These are phyloP conservation scores for Sitta carolinensis DNA, from an alignment of 2,797 vertebrate genomes.

Conservation along the genomic window DNA sequence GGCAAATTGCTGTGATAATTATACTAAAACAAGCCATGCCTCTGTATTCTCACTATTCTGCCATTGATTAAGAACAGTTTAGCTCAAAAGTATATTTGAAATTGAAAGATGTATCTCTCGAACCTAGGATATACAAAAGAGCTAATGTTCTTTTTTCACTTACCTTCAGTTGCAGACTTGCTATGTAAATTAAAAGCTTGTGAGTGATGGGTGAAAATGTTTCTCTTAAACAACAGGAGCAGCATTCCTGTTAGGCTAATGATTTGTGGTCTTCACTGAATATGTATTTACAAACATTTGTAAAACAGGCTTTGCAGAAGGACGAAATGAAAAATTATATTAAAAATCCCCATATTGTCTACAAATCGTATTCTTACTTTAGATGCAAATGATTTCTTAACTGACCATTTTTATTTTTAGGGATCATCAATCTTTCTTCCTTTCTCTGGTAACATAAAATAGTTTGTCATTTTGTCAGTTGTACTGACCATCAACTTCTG, in stretches of 20 bases:
- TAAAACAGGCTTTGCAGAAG: not conserved
- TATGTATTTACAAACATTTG: not conserved
- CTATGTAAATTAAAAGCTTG: not conserved
- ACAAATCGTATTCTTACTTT: not conserved
- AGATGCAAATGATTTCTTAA: not conserved
- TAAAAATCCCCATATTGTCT: not conserved
- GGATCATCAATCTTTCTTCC: not conserved
- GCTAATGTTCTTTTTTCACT: not conserved
- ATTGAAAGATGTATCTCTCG: not conserved
- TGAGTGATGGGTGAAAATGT: not conserved
- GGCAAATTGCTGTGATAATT: slow-evolving; percentile 63
- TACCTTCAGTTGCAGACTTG: not conserved
- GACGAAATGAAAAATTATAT: not conserved
- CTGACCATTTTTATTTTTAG: not conserved
- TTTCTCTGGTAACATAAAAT: not conserved
- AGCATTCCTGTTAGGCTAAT: not conserved
- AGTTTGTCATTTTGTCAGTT: not conserved
- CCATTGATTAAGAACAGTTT: not conserved
- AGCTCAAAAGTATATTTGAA: not conserved
- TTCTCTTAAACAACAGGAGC: not conserved
- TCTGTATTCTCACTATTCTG: not conserved
- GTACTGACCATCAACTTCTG: not conserved
- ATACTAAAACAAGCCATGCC: slow-evolving; percentile 51
- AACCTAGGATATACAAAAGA: not conserved
- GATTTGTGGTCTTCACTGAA: not conserved